These are phyloP conservation scores for Ageneiosus marmoratus DNA, from an alignment of 2,113 vertebrate genomes.

Conservation along the genomic window DNA sequence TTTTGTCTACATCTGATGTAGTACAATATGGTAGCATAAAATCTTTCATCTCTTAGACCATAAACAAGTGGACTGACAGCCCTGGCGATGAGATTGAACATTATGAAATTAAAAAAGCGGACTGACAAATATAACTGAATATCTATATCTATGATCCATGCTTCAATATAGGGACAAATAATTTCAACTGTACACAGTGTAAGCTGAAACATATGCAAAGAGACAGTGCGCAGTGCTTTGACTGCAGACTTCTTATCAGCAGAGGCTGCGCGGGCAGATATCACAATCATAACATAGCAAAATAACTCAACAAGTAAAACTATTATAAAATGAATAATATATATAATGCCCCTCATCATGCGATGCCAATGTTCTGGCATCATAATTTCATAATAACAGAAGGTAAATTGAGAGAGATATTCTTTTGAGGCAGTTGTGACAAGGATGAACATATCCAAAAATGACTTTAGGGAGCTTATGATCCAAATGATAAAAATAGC, in stretches of 20 bases:
- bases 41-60: constrained; percentile 59
- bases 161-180: constrained; percentile 51
- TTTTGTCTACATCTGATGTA: constrained; percentile 43
- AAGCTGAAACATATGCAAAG: constrained; percentile 59
- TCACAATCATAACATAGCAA: constrained; percentile 55
- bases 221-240: constrained; percentile 55
- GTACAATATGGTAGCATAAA: constrained; percentile 28
- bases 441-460: constrained; percentile 45
- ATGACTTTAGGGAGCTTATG: constrained; percentile 24
- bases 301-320: constrained; percentile 39
- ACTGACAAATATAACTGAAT: constrained; percentile 36
- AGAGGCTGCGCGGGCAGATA: constrained; percentile 47
- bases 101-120: constrained; percentile 52
- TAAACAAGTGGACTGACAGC: constrained; percentile 60
- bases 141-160: constrained; percentile 26
- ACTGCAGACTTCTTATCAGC: constrained; percentile 43
- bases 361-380: constrained; percentile 30
- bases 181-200: constrained; percentile 51
- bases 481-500: constrained; percentile 42
- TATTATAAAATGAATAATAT: constrained; percentile 24
- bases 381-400: constrained; percentile 54
- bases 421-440: constrained; percentile 1
- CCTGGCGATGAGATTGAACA: constrained; percentile 53
- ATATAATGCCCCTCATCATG: constrained; percentile 12
- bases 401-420: constrained; percentile 32